These are phyloP conservation scores for Lasioglossum zephyrum DNA, from an alignment of 2,888 invertebrate genomes.

Conservation along the genomic window DNA sequence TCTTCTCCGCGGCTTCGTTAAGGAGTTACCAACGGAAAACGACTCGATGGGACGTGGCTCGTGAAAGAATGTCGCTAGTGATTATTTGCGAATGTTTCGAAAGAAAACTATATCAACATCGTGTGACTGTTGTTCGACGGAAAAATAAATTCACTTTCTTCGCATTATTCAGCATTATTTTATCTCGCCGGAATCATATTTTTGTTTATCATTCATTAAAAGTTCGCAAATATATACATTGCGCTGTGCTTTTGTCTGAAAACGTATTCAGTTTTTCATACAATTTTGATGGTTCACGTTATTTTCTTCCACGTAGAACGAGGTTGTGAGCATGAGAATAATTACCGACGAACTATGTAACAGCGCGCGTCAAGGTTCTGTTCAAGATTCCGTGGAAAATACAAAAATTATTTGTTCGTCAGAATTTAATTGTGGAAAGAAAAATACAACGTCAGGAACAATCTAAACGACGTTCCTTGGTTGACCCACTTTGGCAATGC, in stretches of 20 bases:
- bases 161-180: background rate
- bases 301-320: background rate
- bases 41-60: too few species aligned
- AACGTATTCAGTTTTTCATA: background rate
- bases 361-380: background rate
- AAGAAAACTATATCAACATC: background rate
- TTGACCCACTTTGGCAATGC: background rate
- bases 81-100: background rate
- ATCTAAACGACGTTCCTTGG: background rate
- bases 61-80: background rate
- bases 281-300: background rate
- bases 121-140: too few species aligned
- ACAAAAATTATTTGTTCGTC: background rate
- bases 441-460: background rate
- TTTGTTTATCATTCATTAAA: too few species aligned
- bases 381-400: too few species aligned
- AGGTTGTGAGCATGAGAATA: background rate
- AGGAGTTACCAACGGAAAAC: too few species aligned
- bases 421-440: background rate
- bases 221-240: background rate
- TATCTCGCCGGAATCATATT: too few species aligned
- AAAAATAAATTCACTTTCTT: too few species aligned
- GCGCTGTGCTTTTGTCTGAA: background rate
- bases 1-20: too few species aligned
- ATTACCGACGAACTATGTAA: background rate